Base-by-base conservation (phyloP, 2,797 vertebrate species). In the Sebastes baramenuke region DNA sequence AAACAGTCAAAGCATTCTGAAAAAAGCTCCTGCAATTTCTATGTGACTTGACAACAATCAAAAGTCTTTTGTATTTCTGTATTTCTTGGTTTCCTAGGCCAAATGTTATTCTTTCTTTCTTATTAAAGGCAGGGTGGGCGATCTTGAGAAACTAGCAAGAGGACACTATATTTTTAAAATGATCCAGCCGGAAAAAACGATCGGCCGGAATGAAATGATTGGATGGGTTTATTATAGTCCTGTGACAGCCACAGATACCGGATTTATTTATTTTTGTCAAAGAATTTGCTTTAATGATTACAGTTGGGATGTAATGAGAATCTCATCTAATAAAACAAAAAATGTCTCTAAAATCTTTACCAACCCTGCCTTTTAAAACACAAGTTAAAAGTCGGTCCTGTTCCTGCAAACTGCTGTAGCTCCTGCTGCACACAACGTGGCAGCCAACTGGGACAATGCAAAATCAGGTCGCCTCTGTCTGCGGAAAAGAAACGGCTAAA, bases 381-480 rank as follows among this genome's bases (percentile, higher is more conserved):
- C 2, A 46, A 16, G 22, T 62, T 78, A 14, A 64, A 84, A 78
- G 38, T 52, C 4, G 1, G 29, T 2, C 11, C 42, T 8, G 22
- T 42, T 82, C 59, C 67, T 72, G 42, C 76, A 84, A 62, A 83
- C 75, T 34, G 18, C 30, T 52, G 64, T 34, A 42, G 60, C 70
- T 82, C 59, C 66, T 60, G 60, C 84, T 79, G 79, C 87, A 84
- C 61, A 75, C 34, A 67, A 77, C 76, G 20, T 74, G 52, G 70
- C 77, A 87, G 91, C 87, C 95, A 95, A 94, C 84, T 95, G 92
- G 95, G 95, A 93, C 94, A 85, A 80, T 70, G 68, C 36, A 84
- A 93, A 96, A 96, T 87, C 95, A 96, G 96, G 96, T 95, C 94
- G 93, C 88, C 91, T 91, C 90, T 85, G 88, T 90, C 90, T 93